Percentiles rank a stretch among this genome's conserved stretches.
These are phyloP conservation scores for Montipora cactus DNA, from an alignment of 64 coral and sea anemone genomes.

Conservation along the genomic window DNA sequence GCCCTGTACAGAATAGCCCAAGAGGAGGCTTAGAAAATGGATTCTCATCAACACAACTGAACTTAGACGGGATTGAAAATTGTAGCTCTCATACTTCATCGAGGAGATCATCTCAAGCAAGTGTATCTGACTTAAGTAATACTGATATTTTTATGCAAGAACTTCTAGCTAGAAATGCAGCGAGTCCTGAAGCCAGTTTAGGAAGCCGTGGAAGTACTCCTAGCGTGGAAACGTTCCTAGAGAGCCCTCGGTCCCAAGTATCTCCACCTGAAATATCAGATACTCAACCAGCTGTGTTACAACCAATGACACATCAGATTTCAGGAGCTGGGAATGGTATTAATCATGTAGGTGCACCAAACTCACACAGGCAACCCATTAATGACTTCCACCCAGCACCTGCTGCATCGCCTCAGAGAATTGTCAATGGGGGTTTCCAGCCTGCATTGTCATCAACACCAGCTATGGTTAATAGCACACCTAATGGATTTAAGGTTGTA, in stretches of 20 bases:
- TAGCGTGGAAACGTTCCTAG: conserved; percentile 33
- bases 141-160: conserved; percentile 58
- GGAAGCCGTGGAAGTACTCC: neutral
- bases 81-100: conserved; percentile 31
- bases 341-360: neutral
- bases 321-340: conserved; percentile 15
- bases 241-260: conserved; percentile 15
- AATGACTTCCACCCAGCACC: conserved; percentile 40
- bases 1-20: conserved; percentile 1
- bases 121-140: conserved; percentile 55
- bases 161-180: neutral
- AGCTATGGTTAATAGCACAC: conserved; percentile 19
- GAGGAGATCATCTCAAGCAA: conserved; percentile 40
- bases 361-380: neutral
- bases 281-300: conserved; percentile 29
- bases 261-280: conserved; percentile 45
- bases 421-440: conserved; percentile 62
- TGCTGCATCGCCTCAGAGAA: conserved; percentile 28
- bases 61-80: conserved; percentile 8
- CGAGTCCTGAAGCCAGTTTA: neutral
- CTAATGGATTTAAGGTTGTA: conserved; percentile 35
- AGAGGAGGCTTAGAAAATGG: conserved; percentile 20
- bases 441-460: conserved; percentile 90
- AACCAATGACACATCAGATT: conserved; percentile 15
- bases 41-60: neutral